A percentile compares a stretch with the other conserved stretches of the same genome.
Conservation (phyloP, 2,888 invertebrate species). For the Cantharis rustica region DNA sequence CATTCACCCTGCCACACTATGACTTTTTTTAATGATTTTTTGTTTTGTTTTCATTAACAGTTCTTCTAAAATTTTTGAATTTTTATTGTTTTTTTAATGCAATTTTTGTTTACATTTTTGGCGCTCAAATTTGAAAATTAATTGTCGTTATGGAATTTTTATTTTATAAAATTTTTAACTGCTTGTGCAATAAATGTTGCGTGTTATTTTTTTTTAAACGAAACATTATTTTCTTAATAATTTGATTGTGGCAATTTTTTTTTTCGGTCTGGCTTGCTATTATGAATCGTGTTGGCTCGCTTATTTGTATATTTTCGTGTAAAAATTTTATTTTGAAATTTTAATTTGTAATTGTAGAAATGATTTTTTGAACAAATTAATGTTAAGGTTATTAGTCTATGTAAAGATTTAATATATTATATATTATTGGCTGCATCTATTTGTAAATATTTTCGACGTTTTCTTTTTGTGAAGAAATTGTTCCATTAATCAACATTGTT, state of each 20-base stretch:
- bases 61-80: too few relatives aligned
- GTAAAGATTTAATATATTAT: not conserved
- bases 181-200: not conserved
- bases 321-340: not conserved
- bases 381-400: not conserved
- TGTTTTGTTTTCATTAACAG: not conserved
- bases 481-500: not conserved
- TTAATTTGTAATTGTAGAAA: not conserved
- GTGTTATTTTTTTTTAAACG: not conserved
- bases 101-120: not conserved
- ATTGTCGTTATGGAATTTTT: too few relatives aligned
- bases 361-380: not conserved
- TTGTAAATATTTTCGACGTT: not conserved
- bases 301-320: not conserved
- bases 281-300: not conserved
- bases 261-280: not conserved
- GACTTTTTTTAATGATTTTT: not conserved
- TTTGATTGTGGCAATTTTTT: not conserved
- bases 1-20: not conserved
- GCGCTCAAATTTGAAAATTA: too few relatives aligned
- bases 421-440: not conserved
- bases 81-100: not conserved
- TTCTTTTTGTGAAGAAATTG: not conserved
- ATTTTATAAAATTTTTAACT: not conserved
- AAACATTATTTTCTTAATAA: not conserved